Percentiles rank a stretch among this genome's conserved stretches.
Evolutionary conservation across 2,888 invertebrate genomes (phyloP).

Genomic region (Scaptomyza reducta): DNA sequence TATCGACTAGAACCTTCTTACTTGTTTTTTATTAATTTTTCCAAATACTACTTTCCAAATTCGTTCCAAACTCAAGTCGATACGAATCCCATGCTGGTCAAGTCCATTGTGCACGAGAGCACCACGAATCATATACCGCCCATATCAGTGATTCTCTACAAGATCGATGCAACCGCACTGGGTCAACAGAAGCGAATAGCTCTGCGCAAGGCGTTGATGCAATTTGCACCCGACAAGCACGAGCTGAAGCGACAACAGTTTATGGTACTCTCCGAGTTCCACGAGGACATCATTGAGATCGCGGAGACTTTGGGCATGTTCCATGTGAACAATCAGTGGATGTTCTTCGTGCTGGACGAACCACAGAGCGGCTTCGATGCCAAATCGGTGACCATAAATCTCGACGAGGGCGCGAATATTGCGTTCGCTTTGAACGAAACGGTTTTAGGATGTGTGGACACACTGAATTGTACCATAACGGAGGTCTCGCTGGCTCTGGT

Average conservation of each 20-base stretch:
- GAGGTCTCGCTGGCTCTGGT: conserved; percentile 89
- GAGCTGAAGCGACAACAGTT: conserved; percentile 76
- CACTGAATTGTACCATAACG: conserved; percentile 88
- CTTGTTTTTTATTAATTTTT: not conserved
- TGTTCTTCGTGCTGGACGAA: conserved; percentile 90
- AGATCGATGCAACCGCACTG: conserved; percentile 74
- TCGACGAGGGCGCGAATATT: conserved; percentile 92
- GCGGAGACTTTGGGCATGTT: conserved; percentile 88
- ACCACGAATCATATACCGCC: conserved; percentile 79
- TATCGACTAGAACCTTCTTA: no score
- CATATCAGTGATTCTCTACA: conserved; percentile 80
- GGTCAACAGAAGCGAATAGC: conserved; percentile 75
- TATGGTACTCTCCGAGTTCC: conserved; percentile 79
- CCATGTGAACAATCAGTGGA: conserved; percentile 91
- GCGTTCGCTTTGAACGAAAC: conserved; percentile 91
- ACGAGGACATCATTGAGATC: conserved; percentile 87
- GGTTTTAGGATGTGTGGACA: conserved; percentile 86
- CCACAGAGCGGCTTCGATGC: conserved; percentile 84
- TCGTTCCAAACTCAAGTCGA: conserved; percentile 53
- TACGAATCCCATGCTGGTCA: conserved; percentile 76
- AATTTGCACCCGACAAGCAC: conserved; percentile 64
- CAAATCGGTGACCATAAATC: conserved; percentile 86
- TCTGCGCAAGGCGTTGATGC: conserved; percentile 67
- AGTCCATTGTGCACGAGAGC: conserved; percentile 81
- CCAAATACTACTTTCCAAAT: not conserved